These are phyloP conservation scores for Astyanax mexicanus DNA, from an alignment of 2,797 vertebrate genomes.

Conservation along the genomic window DNA sequence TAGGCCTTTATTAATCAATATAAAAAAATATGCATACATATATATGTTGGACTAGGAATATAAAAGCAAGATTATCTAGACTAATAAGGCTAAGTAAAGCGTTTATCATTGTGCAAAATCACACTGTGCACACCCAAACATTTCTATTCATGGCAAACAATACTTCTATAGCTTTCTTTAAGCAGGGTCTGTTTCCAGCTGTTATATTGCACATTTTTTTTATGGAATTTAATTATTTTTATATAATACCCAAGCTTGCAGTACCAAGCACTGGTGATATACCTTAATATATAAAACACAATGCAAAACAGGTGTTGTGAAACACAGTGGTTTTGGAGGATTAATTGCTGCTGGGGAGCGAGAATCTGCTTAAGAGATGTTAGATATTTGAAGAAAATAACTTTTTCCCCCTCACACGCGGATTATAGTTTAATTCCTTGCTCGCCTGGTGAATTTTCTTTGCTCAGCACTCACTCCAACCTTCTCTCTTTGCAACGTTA, in stretches of 20 bases:
- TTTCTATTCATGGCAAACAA: neutral
- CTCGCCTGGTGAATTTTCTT: conserved; percentile 26
- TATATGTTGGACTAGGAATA: too few relatives aligned
- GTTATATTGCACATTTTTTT: neutral
- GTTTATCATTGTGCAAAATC: too few relatives aligned
- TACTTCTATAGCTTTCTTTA: neutral
- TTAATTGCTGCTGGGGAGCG: conserved; percentile 5
- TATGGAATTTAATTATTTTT: neutral
- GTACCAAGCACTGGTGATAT: neutral
- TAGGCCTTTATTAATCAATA: too few relatives aligned
- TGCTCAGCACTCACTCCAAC: conserved; percentile 24
- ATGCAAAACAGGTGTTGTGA: conserved; percentile 15
- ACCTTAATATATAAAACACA: neutral
- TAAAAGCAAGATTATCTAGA: too few relatives aligned
- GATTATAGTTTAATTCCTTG: conserved; percentile 38
- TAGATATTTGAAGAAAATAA: conserved; percentile 11
- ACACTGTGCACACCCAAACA: neutral
- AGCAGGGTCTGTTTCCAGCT: conserved; percentile 1
- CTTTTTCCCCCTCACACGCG: conserved; percentile 2
- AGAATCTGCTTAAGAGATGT: conserved; percentile 17
- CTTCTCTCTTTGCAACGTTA: conserved; percentile 26
- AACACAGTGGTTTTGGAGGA: conserved; percentile 8
- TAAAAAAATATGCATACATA: too few relatives aligned
- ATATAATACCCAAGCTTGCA: neutral
- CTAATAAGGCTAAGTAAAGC: too few relatives aligned